phyloP scores from a whole-genome alignment of 2,113 vertebrate genomes.

The Barbus barbus region DNA sequence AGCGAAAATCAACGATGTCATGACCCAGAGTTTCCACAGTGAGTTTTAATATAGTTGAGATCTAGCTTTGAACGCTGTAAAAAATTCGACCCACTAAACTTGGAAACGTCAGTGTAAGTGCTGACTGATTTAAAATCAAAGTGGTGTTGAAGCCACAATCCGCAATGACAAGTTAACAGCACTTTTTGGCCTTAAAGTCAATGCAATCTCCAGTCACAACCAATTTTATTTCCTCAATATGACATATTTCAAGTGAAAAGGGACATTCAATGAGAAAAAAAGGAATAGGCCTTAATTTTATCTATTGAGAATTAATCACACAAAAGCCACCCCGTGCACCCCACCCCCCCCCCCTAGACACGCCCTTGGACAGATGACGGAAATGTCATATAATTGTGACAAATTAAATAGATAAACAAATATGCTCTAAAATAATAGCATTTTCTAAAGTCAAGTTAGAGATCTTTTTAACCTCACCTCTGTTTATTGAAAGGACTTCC shows the following conservation, averaged over 20 bases:
- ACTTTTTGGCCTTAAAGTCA: no score
- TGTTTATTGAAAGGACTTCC: conserved; percentile 94
- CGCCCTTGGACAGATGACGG: no score
- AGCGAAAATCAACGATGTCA: neutral
- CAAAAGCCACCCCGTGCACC: no score
- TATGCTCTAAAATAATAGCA: neutral
- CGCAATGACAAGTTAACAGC: no score
- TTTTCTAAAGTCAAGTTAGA: neutral
- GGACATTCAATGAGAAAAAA: no score
- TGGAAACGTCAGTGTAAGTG: neutral
- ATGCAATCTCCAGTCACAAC: no score
- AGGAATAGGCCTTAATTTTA: neutral
- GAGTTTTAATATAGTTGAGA: neutral
- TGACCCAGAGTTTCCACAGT: neutral
- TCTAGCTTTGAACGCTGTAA: neutral
- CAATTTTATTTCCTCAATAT: no score
- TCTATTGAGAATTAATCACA: neutral
- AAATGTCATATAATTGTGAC: no score
- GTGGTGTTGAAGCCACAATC: neutral
- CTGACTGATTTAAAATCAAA: conserved; percentile 30
- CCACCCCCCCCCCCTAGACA: no score
- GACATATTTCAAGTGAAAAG: no score
- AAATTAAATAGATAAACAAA: neutral
- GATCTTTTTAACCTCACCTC: conserved; percentile 74
- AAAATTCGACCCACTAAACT: neutral